phyloP scores from a whole-genome alignment of 2,113 vertebrate species.

The Hemicordylus capensis region DNA sequence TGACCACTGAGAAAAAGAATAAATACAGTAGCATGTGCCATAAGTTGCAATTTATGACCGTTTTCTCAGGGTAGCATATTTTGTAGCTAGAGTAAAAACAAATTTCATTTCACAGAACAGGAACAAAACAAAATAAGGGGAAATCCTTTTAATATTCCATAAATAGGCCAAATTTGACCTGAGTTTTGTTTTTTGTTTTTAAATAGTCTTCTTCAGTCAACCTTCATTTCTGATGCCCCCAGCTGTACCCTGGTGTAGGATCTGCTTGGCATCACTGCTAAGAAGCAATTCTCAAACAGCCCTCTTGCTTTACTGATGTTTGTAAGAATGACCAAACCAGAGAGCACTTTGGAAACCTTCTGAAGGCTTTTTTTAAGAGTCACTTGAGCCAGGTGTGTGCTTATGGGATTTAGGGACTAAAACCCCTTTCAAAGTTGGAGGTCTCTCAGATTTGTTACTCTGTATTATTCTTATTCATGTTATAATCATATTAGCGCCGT shows the following conservation, averaged over 20 bases:
- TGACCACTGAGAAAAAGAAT: conserved; percentile 25
- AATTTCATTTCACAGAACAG: not conserved
- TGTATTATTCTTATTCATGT: conserved; percentile 46
- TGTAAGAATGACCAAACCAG: not conserved
- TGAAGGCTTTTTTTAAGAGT: conserved; percentile 1
- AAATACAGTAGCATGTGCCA: conserved; percentile 6
- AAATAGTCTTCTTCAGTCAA: conserved; percentile 7
- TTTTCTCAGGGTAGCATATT: conserved; percentile 35
- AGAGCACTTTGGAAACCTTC: accelerated
- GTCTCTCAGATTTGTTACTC: not conserved
- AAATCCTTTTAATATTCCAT: conserved; percentile 11
- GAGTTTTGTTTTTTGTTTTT: not conserved
- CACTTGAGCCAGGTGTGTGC: not conserved
- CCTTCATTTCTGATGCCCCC: conserved; percentile 10
- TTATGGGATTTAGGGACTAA: not conserved
- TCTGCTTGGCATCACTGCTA: conserved; percentile 24
- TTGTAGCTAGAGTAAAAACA: conserved; percentile 23
- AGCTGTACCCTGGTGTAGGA: not conserved
- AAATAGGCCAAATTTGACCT: conserved; percentile 33
- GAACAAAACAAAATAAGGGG: not conserved
- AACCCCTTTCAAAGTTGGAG: not conserved
- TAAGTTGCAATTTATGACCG: conserved; percentile 22
- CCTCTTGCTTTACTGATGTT: not conserved
- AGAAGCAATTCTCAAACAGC: conserved; percentile 12
- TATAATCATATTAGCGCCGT: conserved; percentile 38